These are phyloP conservation scores for Cebus imitator DNA, from an alignment of 2,113 vertebrate genomes.

Conservation along the genomic window DNA sequence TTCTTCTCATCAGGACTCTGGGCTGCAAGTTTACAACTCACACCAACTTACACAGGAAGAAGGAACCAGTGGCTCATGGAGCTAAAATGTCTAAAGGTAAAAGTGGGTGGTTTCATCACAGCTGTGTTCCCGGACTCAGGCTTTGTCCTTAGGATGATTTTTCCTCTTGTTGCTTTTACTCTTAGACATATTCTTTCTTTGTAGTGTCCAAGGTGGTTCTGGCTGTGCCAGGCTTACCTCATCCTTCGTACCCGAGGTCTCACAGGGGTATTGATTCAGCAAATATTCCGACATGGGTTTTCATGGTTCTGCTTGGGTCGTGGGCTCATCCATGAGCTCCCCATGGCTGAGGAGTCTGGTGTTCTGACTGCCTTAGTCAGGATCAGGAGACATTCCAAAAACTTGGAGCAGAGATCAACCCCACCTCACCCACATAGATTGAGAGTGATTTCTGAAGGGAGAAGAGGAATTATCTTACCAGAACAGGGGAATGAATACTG, in stretches of 20 bases:
- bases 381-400: background rate
- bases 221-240: background rate
- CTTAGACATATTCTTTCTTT: background rate
- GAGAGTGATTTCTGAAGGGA: background rate
- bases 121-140: background rate
- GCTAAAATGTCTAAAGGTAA: background rate
- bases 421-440: background rate
- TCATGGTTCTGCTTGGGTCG: background rate
- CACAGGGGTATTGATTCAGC: background rate
- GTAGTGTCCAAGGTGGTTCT: background rate
- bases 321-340: background rate
- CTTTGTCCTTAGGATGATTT: background rate
- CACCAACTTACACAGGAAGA: background rate
- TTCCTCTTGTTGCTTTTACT: background rate
- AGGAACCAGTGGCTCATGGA: background rate
- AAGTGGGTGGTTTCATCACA: background rate
- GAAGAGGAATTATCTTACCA: background rate
- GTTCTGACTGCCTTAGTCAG: background rate
- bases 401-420: background rate
- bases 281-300: background rate
- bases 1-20: background rate
- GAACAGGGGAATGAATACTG: background rate
- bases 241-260: background rate
- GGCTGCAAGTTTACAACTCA: background rate
- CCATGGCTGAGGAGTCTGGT: background rate